phyloP scores from a whole-genome alignment of 2,888 invertebrate genomes.

The Sepioteuthis lessoniana region DNA sequence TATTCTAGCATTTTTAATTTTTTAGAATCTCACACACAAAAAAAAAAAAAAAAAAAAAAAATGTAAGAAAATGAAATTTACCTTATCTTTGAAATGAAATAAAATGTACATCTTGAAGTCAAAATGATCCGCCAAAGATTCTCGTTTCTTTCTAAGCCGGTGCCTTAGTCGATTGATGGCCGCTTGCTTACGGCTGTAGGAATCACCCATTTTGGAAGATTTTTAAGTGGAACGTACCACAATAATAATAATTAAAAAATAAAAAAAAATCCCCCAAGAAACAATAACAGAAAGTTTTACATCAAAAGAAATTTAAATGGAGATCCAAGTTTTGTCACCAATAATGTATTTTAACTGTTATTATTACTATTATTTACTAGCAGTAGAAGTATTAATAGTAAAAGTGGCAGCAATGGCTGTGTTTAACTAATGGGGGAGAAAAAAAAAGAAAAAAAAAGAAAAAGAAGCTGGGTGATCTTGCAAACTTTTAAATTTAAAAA shows the following conservation, averaged over 20 bases:
- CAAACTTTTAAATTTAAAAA: neutral
- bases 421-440: neutral
- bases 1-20: neutral
- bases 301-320: constrained; percentile 20
- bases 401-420: neutral
- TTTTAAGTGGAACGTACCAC: neutral
- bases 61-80: constrained; percentile 51
- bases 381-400: neutral
- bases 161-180: constrained; percentile 68
- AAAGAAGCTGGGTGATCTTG: neutral
- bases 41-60: neutral
- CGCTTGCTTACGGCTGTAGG: constrained; percentile 65
- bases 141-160: constrained; percentile 71
- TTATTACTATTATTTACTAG: neutral
- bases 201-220: constrained; percentile 65
- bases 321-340: neutral
- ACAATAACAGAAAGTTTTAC: neutral
- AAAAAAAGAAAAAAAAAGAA: neutral
- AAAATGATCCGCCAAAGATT: constrained; percentile 75
- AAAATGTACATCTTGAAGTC: constrained; percentile 74
- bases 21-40: neutral
- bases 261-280: neutral
- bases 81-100: constrained; percentile 74
- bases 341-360: neutral
- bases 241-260: neutral